Evolutionary conservation across 2,113 vertebrate genomes (phyloP).

Genomic region (zebrafish (Danio rerio)): DNA sequence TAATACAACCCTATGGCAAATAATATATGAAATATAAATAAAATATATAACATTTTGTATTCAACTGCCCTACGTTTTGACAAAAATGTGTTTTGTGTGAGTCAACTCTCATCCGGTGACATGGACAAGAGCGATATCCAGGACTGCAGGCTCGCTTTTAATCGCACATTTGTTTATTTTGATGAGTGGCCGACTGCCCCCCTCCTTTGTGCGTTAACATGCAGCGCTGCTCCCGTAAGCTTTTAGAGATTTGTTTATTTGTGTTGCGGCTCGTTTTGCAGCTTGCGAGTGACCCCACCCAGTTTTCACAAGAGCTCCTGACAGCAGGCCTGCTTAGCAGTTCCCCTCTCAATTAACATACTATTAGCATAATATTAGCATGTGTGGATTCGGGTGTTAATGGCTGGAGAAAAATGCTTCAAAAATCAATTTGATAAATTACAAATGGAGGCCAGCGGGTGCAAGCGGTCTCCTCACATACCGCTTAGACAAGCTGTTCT

Average conservation of each 20-base stretch:
- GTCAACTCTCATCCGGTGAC: conserved; percentile 33
- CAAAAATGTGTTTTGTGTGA: background rate
- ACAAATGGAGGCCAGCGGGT: conserved; percentile 27
- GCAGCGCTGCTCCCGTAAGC: conserved; percentile 57
- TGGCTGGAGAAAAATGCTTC: conserved; percentile 74
- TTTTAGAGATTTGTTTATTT: conserved; percentile 83
- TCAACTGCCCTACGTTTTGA: background rate
- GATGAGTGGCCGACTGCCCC: conserved; percentile 35
- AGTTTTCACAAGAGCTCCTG: conserved; percentile 81
- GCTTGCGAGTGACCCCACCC: conserved; percentile 83
- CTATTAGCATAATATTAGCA: conserved; percentile 85
- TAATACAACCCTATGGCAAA: too few species aligned
- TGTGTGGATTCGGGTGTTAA: conserved; percentile 83
- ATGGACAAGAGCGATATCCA: conserved; percentile 25
- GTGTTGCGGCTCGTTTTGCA: conserved; percentile 81
- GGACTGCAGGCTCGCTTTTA: background rate
- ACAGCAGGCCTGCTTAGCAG: conserved; percentile 83
- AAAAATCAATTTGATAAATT: conserved; percentile 52
- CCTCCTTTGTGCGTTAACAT: conserved; percentile 50
- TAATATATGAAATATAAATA: too few species aligned
- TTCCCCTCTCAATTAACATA: conserved; percentile 81
- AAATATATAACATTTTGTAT: too few species aligned
- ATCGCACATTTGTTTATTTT: conserved; percentile 37
- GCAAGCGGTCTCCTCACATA: conserved; percentile 42
- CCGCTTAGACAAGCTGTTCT: conserved; percentile 38